A percentile compares a stretch with the other conserved stretches of the same genome.
These are phyloP conservation scores for Coregonus suidteri DNA, from an alignment of 2,797 vertebrate species.

Conservation along the genomic window DNA sequence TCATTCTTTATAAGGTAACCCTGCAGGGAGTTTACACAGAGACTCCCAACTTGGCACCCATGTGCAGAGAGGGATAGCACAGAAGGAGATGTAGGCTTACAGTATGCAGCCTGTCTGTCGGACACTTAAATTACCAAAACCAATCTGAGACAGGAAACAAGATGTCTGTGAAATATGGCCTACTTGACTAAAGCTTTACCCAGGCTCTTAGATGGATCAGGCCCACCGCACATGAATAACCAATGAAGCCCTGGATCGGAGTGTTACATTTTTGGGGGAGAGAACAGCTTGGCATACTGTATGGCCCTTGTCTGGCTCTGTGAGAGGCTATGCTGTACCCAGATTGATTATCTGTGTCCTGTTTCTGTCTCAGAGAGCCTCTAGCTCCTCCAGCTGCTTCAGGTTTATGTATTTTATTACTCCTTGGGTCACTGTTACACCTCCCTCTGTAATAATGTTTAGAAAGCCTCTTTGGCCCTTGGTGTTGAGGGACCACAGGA, in stretches of 20 bases:
- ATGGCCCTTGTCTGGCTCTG: background rate
- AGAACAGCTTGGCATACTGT: conserved; percentile 12
- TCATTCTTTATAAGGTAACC: conserved; percentile 35
- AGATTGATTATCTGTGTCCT: background rate
- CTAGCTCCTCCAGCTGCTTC: conserved; percentile 22
- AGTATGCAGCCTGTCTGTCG: conserved; percentile 43
- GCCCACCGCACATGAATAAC: background rate
- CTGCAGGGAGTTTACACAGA: conserved; percentile 6
- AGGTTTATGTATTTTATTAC: conserved; percentile 47
- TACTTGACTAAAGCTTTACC: conserved; percentile 59
- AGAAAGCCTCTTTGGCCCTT: conserved; percentile 60
- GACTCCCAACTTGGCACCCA: conserved; percentile 1
- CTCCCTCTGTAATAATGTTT: conserved; percentile 58
- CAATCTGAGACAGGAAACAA: conserved; percentile 45
- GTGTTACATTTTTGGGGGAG: conserved; percentile 52
- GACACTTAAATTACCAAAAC: conserved; percentile 57
- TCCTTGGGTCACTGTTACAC: conserved; percentile 58
- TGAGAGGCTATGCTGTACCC: background rate
- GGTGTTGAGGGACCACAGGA: conserved; percentile 28
- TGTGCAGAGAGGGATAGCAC: conserved; percentile 22
- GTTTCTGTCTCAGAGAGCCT: conserved; percentile 6
- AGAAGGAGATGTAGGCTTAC: conserved; percentile 32
- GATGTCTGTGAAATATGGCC: conserved; percentile 60
- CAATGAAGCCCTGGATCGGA: conserved; percentile 48
- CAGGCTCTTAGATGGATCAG: conserved; percentile 26